These are phyloP conservation scores for Dolichoris vasculosae DNA, from an alignment of 1,140 invertebrate species.

Conservation along the genomic window DNA sequence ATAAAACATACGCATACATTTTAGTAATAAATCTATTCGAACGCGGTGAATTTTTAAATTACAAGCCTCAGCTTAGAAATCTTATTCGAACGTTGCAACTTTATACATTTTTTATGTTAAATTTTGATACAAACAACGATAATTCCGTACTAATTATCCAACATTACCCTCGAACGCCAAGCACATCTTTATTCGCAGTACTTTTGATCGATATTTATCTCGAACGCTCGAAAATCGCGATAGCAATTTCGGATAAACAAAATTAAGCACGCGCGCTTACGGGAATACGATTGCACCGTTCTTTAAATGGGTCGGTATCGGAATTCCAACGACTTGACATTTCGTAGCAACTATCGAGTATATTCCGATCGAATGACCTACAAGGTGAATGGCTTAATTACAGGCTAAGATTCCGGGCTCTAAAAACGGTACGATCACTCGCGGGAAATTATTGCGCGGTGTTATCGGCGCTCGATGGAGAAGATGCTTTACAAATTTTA, in stretches of 20 bases:
- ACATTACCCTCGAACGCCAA: background rate
- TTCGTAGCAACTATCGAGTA: background rate
- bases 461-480: background rate
- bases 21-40: too few species aligned
- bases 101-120: too few species aligned
- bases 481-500: background rate
- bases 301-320: background rate
- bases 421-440: background rate
- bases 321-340: background rate
- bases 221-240: background rate
- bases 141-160: too few species aligned
- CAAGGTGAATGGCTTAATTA: background rate
- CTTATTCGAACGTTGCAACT: too few species aligned
- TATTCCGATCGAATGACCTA: background rate
- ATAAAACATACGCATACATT: too few species aligned
- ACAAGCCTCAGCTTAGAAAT: too few species aligned
- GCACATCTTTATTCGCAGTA: too few species aligned
- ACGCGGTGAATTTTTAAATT: too few species aligned
- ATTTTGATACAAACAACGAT: too few species aligned
- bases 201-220: background rate
- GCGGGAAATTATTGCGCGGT: background rate
- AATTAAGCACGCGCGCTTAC: background rate
- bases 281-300: background rate
- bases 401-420: background rate
- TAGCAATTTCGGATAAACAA: background rate